Conservation (phyloP, 2,888 invertebrate genomes). For the Pachliopta kotzebuea region DNA sequence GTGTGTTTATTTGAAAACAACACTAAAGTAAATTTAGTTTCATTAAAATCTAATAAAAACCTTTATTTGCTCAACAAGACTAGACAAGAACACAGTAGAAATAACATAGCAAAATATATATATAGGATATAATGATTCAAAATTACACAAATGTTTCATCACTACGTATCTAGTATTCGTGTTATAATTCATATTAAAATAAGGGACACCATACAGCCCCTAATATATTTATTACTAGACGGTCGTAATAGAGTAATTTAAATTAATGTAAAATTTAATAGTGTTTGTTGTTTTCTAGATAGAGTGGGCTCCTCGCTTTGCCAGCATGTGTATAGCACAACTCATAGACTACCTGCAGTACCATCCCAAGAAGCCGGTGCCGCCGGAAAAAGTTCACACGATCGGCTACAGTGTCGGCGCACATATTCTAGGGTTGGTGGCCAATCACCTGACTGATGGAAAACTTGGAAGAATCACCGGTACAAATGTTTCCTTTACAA, state of each 20-base stretch:
- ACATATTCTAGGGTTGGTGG: conserved; percentile 90
- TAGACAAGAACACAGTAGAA: too few relatives aligned
- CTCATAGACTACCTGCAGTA: conserved; percentile 88
- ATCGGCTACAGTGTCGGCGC: conserved; percentile 94
- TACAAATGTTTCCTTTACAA: conserved; percentile 36
- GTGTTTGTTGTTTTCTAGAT: conserved; percentile 51
- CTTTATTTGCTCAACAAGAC: too few relatives aligned
- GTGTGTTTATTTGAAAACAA: too few relatives aligned
- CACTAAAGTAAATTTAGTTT: too few relatives aligned
- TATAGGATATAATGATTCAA: too few relatives aligned
- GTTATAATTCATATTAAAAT: too few relatives aligned
- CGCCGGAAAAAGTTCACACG: conserved; percentile 87
- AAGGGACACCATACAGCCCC: too few relatives aligned
- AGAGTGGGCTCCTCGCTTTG: conserved; percentile 83
- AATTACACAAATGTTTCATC: too few relatives aligned
- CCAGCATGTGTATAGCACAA: conserved; percentile 89
- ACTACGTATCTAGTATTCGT: too few relatives aligned
- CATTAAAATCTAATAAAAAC: too few relatives aligned
- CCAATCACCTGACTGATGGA: conserved; percentile 87
- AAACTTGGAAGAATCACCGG: conserved; percentile 92
- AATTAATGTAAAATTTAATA: conserved; percentile 1
- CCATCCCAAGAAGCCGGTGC: conserved; percentile 86
- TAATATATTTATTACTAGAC: too few relatives aligned
- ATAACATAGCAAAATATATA: too few relatives aligned
- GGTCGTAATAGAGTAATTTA: neutral